Percentiles rank a stretch among this genome's conserved stretches.
Conservation (phyloP, 2,888 invertebrate species). For the Spicauda simplicius region DNA sequence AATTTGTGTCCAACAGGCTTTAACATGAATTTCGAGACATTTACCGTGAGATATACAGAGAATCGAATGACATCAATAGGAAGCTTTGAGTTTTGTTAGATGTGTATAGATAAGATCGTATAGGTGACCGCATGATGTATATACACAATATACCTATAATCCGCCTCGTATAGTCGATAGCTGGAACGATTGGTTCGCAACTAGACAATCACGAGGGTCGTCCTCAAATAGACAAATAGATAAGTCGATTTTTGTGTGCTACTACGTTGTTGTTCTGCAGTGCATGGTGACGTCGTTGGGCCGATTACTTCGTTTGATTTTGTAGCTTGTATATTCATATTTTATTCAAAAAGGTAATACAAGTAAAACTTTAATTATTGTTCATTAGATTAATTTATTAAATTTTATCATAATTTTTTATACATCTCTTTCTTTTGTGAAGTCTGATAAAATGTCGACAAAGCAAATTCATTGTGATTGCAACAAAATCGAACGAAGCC, state of each 20-base stretch:
- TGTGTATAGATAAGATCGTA: slow-evolving; percentile 51
- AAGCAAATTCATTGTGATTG: neutral
- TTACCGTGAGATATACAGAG: slow-evolving; percentile 27
- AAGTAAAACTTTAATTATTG: too few relatives aligned
- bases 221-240: slow-evolving; percentile 46
- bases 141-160: slow-evolving; percentile 60
- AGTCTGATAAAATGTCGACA: neutral
- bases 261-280: slow-evolving; percentile 42
- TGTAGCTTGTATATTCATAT: neutral
- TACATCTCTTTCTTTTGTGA: too few relatives aligned
- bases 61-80: slow-evolving; percentile 46
- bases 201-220: slow-evolving; percentile 47
- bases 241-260: slow-evolving; percentile 64
- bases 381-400: too few relatives aligned
- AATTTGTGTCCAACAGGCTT: slow-evolving; percentile 22
- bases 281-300: slow-evolving; percentile 14
- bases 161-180: slow-evolving; percentile 67
- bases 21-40: slow-evolving; percentile 18
- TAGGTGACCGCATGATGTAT: slow-evolving; percentile 71
- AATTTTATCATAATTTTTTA: neutral
- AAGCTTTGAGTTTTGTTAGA: slow-evolving; percentile 63
- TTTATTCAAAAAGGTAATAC: neutral
- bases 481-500: too few relatives aligned
- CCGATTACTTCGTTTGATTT: slow-evolving; percentile 3
- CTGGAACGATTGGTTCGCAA: slow-evolving; percentile 50